A percentile compares a stretch with the other conserved stretches of the same genome.
Evolutionary conservation across 1,140 invertebrate species (phyloP).

Genomic region (Aricia agestis): DNA sequence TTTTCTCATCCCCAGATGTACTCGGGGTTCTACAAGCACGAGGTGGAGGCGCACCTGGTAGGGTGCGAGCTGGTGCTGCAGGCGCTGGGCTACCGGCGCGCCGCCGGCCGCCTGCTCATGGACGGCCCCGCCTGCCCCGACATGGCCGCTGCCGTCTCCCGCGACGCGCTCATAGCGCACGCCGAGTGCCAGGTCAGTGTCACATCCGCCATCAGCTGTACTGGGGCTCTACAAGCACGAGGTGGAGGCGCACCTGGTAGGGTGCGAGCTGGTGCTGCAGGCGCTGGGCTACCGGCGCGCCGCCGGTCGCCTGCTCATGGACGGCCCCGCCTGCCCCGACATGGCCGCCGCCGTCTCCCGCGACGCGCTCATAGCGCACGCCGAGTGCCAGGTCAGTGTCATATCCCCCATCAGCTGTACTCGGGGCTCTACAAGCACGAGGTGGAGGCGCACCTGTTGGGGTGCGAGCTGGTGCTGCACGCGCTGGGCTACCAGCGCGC

Average conservation of each 20-base stretch:
- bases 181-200: conserved; percentile 87
- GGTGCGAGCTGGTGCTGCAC: conserved; percentile 85
- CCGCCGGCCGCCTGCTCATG: conserved; percentile 76
- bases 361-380: conserved; percentile 91
- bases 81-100: conserved; percentile 87
- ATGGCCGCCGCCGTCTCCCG: conserved; percentile 85
- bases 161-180: conserved; percentile 91
- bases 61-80: conserved; percentile 86
- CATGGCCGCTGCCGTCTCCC: conserved; percentile 84
- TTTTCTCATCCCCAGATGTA: conserved; percentile 79
- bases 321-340: conserved; percentile 87
- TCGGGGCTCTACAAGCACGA: too few relatives aligned
- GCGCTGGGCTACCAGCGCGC: conserved; percentile 87
- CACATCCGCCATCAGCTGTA: too few relatives aligned
- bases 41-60: conserved; percentile 86
- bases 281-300: conserved; percentile 87
- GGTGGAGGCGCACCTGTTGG: conserved; percentile 85
- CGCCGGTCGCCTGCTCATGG: conserved; percentile 77
- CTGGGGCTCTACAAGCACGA: too few relatives aligned
- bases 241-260: conserved; percentile 85
- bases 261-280: conserved; percentile 85
- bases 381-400: conserved; percentile 85
- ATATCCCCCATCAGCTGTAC: too few relatives aligned
- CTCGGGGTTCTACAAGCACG: conserved; percentile 90
- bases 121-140: conserved; percentile 88